Base-by-base conservation (phyloP, 1,140 invertebrate genomes). In the Zaprionus gabonicus region DNA sequence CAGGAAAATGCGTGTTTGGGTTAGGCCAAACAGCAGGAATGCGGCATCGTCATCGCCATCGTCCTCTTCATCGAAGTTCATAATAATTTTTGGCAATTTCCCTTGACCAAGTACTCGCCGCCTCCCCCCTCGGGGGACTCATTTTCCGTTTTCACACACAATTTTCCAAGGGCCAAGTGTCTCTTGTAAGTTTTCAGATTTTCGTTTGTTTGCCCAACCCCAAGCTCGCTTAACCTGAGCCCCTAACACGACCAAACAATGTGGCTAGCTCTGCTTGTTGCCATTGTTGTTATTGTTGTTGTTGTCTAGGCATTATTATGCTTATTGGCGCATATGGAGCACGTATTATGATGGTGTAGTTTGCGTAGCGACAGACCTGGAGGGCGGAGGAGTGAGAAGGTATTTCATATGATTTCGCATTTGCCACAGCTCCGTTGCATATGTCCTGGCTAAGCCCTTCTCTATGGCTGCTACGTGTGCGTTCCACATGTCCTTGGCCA, bases 111-210 rank as follows among this genome's bases (percentile, higher is more conserved):
- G 41, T 7, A 49, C 10, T 20, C 38, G 4, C 38, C 20, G 10
- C 46, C n/a, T n/a, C 46, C 38, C 20, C 20, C 46, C 46, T 20
- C 46, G 10, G 44, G 78, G 78, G 78, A 71, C 62, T 75, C 67
- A 78, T 81, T 78, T 78, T 51, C 34, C 66, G 44, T 58, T 78
- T 75, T 78, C 78, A 78, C 78, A 80, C 78, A 75, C 78, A 71
- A 78, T 78, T 81, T 75, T 70, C 23, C 46, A 60, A 62, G 62
- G 38, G 57, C 31, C 53, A 68, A 78, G 71, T 81, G 76, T 67
- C 76, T 76, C 76, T 78, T 78, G 71, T 78, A 81, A 75, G 76
- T 81, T 81, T 75, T 51, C 66, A 81, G 78, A 81, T 81, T 81
- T 78, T 51, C 46, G 4, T 65, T 62, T 80, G 49, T 57, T 73